Evolutionary conservation across 2,888 invertebrate species (phyloP), one percentile per base, ranked within the genome.

Genomic region (Caenorhabditis becei): DNA sequence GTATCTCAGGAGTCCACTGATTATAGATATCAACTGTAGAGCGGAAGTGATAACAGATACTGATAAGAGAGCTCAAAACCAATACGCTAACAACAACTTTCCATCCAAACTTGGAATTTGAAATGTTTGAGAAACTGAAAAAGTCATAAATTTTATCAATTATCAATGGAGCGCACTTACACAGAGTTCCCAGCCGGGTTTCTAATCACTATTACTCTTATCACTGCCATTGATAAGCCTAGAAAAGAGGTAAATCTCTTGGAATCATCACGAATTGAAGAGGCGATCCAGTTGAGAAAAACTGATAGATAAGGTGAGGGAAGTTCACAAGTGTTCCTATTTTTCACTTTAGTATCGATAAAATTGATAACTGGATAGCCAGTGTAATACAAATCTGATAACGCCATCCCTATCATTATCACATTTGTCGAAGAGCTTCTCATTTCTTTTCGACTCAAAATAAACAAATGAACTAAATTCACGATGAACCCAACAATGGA

Each of bases 361-460:
- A 18, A 47, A 5, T 2, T 20, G 18, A 56, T 35, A 5, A 35
- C 56, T 18, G 56, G 32, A 18, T 35, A 18, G 0, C 35, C 56
- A 14, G 26, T 56, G 16, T 18, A 35, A 10, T 35, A 56, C 10
- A 71, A n/a, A 20, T 71, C 54, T 14, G 16, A 53, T 7, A 70
- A 8, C 14, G 70, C 35, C 11, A 70, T 61, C 0, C 61, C 61
- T 8, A 61, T 53, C 61, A 70, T 53, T 0, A 70, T 32, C 11
- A 70, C 20, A 18, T 70, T 61, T 0, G 37, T 41, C 5, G 61
- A 61, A 8, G 41, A 61, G 5, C 26, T 53, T 41, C 70, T 24
- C 70, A 70, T 70, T 1, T 59, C 14, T 53, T 61, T 61, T 53
- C 44, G 51, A 1, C 41, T 53, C 26, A 70, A 20, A 28, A 70